A percentile compares a stretch with the other conserved stretches of the same genome.
phyloP scores from a whole-genome alignment of 2,888 invertebrate genomes.

The Apocheima hispidaria region DNA sequence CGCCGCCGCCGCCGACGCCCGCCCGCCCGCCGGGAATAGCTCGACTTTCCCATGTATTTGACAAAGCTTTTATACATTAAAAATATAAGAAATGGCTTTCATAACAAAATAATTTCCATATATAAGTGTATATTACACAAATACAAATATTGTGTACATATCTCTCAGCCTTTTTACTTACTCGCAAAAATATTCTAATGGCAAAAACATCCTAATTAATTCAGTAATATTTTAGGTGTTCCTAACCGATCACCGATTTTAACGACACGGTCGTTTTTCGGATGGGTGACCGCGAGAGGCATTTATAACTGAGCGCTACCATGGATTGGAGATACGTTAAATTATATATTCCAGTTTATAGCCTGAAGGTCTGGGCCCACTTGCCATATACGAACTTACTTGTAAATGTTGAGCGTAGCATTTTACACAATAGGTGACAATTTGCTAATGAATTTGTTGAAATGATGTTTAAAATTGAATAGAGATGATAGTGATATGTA shows the following conservation, averaged over 20 bases:
- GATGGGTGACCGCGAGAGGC: too few relatives aligned
- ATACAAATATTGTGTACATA: slow-evolving; percentile 29
- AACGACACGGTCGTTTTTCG: too few relatives aligned
- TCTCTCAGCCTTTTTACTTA: slow-evolving; percentile 6
- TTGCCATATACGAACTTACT: too few relatives aligned
- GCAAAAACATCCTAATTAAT: neutral
- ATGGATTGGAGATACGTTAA: too few relatives aligned
- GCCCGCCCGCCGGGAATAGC: slow-evolving; percentile 43
- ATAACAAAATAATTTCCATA: slow-evolving; percentile 44
- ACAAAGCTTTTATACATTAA: slow-evolving; percentile 44
- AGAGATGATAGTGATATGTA: neutral
- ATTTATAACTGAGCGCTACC: too few relatives aligned
- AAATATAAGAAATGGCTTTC: slow-evolving; percentile 42
- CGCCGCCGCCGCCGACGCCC: slow-evolving; percentile 37
- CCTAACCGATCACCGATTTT: too few relatives aligned
- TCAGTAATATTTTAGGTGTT: too few relatives aligned
- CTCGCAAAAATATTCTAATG: slow-evolving; percentile 7
- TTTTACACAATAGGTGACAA: too few relatives aligned
- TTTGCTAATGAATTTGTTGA: too few relatives aligned
- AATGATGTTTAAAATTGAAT: neutral
- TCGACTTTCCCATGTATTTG: slow-evolving; percentile 48
- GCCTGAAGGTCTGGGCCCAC: too few relatives aligned
- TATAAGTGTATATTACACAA: slow-evolving; percentile 38
- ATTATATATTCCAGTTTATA: too few relatives aligned
- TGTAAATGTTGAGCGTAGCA: too few relatives aligned